Evolutionary conservation across 2,888 invertebrate genomes (phyloP).

Genomic region (Torymus auratus): DNA sequence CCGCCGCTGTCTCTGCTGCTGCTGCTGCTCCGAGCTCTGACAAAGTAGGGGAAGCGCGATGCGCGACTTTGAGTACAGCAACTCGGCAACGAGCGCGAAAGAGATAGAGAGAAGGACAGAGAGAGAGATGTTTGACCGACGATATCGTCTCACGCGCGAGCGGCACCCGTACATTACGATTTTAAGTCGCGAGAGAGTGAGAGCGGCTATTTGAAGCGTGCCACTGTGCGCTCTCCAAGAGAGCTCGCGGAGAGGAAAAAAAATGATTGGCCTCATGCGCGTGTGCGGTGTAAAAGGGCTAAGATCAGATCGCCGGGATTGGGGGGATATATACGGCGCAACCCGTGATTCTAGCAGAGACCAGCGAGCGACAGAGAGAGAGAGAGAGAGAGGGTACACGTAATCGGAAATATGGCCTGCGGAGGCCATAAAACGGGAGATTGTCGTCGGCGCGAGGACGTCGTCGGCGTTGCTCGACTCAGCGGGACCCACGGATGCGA

Average conservation of each 20-base stretch:
- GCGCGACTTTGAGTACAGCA: slow-evolving; percentile 1
- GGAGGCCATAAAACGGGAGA: slow-evolving; percentile 72
- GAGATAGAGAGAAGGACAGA: too few species aligned
- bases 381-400: slow-evolving; percentile 56
- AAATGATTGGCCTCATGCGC: background rate
- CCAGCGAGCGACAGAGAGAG: background rate
- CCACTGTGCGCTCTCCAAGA: background rate
- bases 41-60: slow-evolving; percentile 23
- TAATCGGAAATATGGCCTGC: slow-evolving; percentile 66
- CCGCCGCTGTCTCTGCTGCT: too few species aligned
- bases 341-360: too few species aligned
- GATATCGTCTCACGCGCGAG: slow-evolving; percentile 31
- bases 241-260: background rate
- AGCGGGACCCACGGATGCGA: slow-evolving; percentile 72
- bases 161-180: slow-evolving; percentile 28
- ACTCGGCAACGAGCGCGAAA: slow-evolving; percentile 1
- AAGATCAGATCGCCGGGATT: slow-evolving; percentile 5
- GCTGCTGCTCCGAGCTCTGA: background rate
- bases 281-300: slow-evolving; percentile 21
- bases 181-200: slow-evolving; percentile 42
- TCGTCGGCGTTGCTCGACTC: slow-evolving; percentile 71
- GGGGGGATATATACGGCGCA: background rate
- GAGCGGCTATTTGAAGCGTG: slow-evolving; percentile 29
- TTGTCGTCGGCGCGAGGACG: slow-evolving; percentile 48
- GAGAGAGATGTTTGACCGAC: slow-evolving; percentile 50